Evolutionary conservation across 1,140 invertebrate species (phyloP).

Genomic region (Halotydeus destructor): DNA sequence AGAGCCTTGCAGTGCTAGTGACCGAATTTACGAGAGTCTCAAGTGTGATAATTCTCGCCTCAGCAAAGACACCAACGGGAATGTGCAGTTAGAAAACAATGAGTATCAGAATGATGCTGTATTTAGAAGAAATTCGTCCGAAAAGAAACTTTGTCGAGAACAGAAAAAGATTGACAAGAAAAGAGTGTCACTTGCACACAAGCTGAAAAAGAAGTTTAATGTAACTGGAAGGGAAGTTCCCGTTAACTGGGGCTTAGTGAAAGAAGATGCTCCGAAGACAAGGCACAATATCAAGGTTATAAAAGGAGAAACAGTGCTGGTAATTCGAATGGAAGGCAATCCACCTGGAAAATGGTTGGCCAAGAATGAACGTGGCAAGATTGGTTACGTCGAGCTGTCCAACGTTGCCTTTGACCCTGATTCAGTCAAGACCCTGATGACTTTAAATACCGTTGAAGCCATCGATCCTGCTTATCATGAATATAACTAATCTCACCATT

Average conservation of each 20-base stretch:
- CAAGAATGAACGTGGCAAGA: slow-evolving; percentile 18
- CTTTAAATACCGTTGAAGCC: too few relatives aligned
- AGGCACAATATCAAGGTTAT: slow-evolving; percentile 12
- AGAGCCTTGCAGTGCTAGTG: too few relatives aligned
- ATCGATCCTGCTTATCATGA: too few relatives aligned
- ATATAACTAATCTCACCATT: too few relatives aligned
- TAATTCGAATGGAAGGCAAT: slow-evolving; percentile 18
- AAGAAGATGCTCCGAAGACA: slow-evolving; percentile 12
- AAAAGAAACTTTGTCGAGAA: too few relatives aligned
- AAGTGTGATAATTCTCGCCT: too few relatives aligned
- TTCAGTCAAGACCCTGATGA: slow-evolving; percentile 17
- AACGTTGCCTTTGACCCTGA: slow-evolving; percentile 18
- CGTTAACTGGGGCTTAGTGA: slow-evolving; percentile 16
- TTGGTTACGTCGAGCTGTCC: slow-evolving; percentile 18
- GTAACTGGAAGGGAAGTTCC: slow-evolving; percentile 18
- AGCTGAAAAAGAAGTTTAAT: slow-evolving; percentile 11
- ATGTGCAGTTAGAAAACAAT: too few relatives aligned
- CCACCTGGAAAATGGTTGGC: slow-evolving; percentile 18
- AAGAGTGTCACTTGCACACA: slow-evolving; percentile 1
- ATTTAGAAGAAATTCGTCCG: too few relatives aligned
- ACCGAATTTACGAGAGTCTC: too few relatives aligned
- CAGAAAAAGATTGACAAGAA: too few relatives aligned
- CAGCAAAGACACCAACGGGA: too few relatives aligned
- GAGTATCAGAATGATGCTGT: too few relatives aligned
- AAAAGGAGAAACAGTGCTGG: slow-evolving; percentile 16